Conservation (phyloP, 2,888 invertebrate species). For the Heteromyza rotundicornis region DNA sequence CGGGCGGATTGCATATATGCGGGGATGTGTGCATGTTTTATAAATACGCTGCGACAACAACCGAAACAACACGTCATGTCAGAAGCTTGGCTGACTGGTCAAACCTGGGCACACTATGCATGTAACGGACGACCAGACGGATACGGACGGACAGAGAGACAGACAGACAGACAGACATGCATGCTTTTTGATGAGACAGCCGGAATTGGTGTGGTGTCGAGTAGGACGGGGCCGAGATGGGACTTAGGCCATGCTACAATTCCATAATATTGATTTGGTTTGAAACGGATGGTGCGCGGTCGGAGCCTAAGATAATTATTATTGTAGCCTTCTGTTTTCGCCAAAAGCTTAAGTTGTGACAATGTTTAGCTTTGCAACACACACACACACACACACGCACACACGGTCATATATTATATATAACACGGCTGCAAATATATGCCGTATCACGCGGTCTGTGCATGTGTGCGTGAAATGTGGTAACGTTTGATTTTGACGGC, state of each 20-base stretch:
- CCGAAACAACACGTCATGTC: constrained; percentile 16
- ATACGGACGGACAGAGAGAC: background rate
- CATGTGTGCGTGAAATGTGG: background rate
- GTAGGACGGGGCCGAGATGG: background rate
- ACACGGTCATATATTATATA: no score
- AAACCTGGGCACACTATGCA: no score
- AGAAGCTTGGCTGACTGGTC: no score
- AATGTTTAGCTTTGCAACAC: background rate
- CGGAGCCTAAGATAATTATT: constrained; percentile 19
- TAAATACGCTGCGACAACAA: constrained; percentile 22
- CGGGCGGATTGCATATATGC: background rate
- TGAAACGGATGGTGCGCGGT: constrained; percentile 1
- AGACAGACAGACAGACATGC: background rate
- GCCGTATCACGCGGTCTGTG: no score
- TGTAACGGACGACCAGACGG: constrained; percentile 5
- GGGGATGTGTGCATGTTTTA: constrained; percentile 9
- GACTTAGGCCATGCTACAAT: background rate
- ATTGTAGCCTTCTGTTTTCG: constrained; percentile 15
- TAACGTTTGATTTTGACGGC: no score
- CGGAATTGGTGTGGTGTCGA: background rate
- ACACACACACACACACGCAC: background rate
- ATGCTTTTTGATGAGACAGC: background rate
- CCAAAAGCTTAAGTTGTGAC: background rate
- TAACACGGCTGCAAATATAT: no score
- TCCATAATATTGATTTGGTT: constrained; percentile 24